Percentiles rank a stretch among this genome's conserved stretches.
phyloP scores from a whole-genome alignment of 2,113 vertebrate genomes.

The Rutilus rutilus region DNA sequence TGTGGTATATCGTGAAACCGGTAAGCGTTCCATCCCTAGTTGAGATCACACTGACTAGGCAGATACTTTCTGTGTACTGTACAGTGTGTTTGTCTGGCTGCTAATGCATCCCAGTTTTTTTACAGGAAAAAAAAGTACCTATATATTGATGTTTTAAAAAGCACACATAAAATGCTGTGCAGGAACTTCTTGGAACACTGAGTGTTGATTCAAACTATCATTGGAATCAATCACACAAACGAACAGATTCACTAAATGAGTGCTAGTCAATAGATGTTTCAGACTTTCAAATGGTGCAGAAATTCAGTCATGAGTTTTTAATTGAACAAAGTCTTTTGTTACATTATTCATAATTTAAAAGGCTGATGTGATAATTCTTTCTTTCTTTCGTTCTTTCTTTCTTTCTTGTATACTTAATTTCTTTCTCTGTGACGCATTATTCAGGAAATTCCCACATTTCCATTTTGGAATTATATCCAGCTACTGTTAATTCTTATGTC shows the following conservation, averaged over 20 bases:
- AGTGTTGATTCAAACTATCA: background rate
- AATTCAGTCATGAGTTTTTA: background rate
- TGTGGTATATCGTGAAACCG: too few relatives aligned
- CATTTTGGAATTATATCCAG: background rate
- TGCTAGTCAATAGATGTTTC: background rate
- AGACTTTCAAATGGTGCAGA: background rate
- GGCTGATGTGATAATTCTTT: background rate
- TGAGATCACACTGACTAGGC: background rate
- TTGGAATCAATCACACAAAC: background rate
- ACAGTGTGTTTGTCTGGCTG: background rate
- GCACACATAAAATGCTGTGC: background rate
- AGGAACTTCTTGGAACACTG: background rate
- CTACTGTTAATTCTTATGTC: background rate
- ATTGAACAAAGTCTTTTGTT: background rate
- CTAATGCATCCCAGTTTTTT: background rate
- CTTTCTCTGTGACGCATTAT: background rate
- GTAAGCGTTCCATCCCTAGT: too few relatives aligned
- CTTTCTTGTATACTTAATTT: background rate
- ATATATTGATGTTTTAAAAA: background rate
- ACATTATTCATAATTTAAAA: background rate
- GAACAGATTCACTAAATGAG: background rate
- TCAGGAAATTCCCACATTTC: background rate
- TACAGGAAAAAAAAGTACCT: background rate
- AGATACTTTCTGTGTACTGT: background rate
- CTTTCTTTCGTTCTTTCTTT: background rate